These are phyloP conservation scores for Drosophila infuscata DNA, from an alignment of 2,888 invertebrate genomes.

Conservation along the genomic window DNA sequence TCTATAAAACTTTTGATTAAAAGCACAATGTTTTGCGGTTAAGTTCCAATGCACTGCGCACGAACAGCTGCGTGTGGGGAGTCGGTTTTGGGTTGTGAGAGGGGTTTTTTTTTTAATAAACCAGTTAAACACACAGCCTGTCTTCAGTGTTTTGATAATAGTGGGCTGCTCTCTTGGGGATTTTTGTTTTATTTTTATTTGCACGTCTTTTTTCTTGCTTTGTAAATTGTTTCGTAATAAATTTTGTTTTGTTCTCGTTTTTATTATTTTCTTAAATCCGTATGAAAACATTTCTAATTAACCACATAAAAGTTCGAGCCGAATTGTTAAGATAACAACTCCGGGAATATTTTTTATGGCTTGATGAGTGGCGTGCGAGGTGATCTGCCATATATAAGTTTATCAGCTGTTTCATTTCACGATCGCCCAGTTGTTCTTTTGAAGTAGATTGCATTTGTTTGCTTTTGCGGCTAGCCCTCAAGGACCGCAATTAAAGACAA, in stretches of 20 bases:
- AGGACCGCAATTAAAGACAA: constrained; percentile 14
- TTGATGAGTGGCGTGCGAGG: background rate
- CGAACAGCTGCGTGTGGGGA: constrained; percentile 4
- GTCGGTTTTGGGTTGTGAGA: background rate
- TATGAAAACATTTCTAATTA: constrained; percentile 25
- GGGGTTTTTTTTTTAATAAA: background rate
- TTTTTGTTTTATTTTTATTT: constrained; percentile 37
- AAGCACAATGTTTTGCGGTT: constrained; percentile 67
- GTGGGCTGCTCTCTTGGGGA: background rate
- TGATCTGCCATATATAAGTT: constrained; percentile 16
- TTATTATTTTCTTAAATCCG: constrained; percentile 39
- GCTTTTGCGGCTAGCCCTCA: background rate
- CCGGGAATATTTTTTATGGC: background rate
- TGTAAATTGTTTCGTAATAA: constrained; percentile 7
- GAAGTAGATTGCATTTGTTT: constrained; percentile 18
- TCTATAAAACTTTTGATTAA: constrained; percentile 77
- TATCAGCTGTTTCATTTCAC: constrained; percentile 9
- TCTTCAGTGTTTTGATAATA: constrained; percentile 3
- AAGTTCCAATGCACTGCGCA: constrained; percentile 18
- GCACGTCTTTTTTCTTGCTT: constrained; percentile 25
- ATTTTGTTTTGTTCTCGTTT: background rate
- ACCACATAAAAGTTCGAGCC: constrained; percentile 7
- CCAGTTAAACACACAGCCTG: constrained; percentile 4
- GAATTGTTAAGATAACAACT: constrained; percentile 22
- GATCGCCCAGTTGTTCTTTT: constrained; percentile 3